phyloP scores from a whole-genome alignment of 2,113 vertebrate species.

The Alligator mississippiensis region DNA sequence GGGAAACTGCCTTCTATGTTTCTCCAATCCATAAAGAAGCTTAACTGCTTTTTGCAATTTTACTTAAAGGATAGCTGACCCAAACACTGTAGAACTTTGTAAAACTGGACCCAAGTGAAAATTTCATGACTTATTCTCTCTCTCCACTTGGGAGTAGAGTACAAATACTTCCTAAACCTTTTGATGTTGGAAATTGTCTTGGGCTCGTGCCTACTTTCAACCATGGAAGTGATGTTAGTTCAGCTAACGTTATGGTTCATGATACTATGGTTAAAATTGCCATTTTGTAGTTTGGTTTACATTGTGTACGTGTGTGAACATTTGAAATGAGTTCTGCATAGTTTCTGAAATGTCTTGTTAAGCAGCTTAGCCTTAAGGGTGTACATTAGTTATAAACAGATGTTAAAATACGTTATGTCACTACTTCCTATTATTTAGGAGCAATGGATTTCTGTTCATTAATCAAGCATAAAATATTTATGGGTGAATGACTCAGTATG shows the following conservation, averaged over 20 bases:
- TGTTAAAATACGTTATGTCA: background rate
- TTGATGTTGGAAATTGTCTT: background rate
- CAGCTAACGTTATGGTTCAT: background rate
- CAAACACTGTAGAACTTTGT: background rate
- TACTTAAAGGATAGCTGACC: background rate
- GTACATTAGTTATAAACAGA: background rate
- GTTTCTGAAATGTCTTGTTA: background rate
- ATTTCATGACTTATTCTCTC: background rate
- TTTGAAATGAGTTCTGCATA: background rate
- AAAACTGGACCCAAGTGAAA: background rate
- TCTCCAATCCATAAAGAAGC: background rate
- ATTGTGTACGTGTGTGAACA: background rate
- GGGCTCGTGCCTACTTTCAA: background rate
- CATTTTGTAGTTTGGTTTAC: slow-evolving; percentile 8
- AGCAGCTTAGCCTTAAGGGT: background rate
- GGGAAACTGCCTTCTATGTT: background rate
- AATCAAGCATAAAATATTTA: background rate
- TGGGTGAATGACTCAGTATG: background rate
- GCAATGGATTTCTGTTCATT: background rate
- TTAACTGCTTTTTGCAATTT: background rate
- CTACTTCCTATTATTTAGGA: background rate
- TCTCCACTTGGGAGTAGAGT: background rate
- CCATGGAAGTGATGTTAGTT: slow-evolving; percentile 9
- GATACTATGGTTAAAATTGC: background rate
- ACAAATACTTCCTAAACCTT: background rate